Percentiles rank a stretch among this genome's conserved stretches.
These are phyloP conservation scores for Myripristis jacobus DNA, from an alignment of 2,797 vertebrate genomes.

Conservation along the genomic window DNA sequence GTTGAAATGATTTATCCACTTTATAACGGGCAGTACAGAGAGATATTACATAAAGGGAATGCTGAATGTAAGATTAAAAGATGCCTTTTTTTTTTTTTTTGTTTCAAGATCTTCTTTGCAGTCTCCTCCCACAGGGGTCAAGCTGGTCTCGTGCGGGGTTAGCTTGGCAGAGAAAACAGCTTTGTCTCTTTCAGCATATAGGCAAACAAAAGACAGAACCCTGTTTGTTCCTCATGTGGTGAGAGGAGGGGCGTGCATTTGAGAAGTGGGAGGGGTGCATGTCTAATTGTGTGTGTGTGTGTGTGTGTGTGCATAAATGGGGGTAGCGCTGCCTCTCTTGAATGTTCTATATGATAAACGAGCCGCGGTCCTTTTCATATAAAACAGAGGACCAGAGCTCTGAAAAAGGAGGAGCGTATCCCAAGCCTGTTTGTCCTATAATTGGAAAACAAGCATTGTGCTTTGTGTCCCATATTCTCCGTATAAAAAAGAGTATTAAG, in stretches of 20 bases:
- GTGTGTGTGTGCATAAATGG: constrained; percentile 36
- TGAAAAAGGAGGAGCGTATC: constrained; percentile 37
- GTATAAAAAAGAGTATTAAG: constrained; percentile 2
- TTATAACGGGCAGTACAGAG: constrained; percentile 50
- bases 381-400: constrained; percentile 61
- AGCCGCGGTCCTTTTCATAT: constrained; percentile 69
- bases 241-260: constrained; percentile 44
- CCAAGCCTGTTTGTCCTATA: constrained; percentile 34
- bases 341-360: constrained; percentile 82
- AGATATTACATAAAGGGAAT: constrained; percentile 56
- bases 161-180: constrained; percentile 66
- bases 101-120: constrained; percentile 28
- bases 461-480: constrained; percentile 21
- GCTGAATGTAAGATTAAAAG: constrained; percentile 59
- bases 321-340: constrained; percentile 49
- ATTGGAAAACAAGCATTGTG: constrained; percentile 33
- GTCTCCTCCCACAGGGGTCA: constrained; percentile 64
- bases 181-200: constrained; percentile 69
- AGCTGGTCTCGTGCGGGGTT: constrained; percentile 62
- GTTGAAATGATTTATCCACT: constrained; percentile 70
- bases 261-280: constrained; percentile 69
- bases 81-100: constrained; percentile 34
- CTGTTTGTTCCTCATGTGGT: constrained; percentile 64
- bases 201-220: constrained; percentile 77
- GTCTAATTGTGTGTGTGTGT: constrained; percentile 67